These are phyloP conservation scores for Strigamia transsilvanica DNA, from an alignment of 2,888 invertebrate genomes.

Conservation along the genomic window DNA sequence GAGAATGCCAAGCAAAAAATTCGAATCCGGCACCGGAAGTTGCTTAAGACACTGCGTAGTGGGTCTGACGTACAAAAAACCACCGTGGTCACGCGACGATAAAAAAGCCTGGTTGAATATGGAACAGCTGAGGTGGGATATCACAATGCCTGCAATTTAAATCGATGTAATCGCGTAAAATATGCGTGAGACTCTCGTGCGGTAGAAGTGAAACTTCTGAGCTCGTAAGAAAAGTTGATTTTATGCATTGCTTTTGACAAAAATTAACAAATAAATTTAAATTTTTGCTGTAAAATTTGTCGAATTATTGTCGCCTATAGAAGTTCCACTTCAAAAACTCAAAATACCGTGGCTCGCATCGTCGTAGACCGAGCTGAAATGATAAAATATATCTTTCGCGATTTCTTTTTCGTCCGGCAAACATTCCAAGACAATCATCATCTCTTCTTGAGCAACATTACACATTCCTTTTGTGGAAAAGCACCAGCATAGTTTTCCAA, in stretches of 20 bases:
- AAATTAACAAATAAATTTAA: no score
- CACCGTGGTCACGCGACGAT: conserved; percentile 77
- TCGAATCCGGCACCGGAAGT: conserved; percentile 75
- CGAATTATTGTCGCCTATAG: no score
- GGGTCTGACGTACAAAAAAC: conserved; percentile 81
- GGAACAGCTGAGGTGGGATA: conserved; percentile 75
- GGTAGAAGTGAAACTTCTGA: no score
- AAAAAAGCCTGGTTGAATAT: conserved; percentile 72
- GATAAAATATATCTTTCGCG: conserved; percentile 78
- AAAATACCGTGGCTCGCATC: conserved; percentile 65
- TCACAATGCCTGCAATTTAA: conserved; percentile 70
- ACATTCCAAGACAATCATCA: conserved; percentile 76
- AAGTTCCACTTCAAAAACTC: no score
- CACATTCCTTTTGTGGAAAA: conserved; percentile 79
- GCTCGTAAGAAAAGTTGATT: no score
- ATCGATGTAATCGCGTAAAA: no score
- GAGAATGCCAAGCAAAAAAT: conserved; percentile 79
- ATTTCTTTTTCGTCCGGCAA: conserved; percentile 70
- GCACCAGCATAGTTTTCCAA: conserved; percentile 77
- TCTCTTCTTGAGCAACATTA: conserved; percentile 83
- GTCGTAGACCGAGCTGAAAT: conserved; percentile 76
- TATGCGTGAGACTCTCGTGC: no score
- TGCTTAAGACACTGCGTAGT: conserved; percentile 83
- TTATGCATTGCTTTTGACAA: no score
- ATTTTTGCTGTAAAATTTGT: no score